These are phyloP conservation scores for Oconnorella tubifera DNA, from an alignment of 2,888 invertebrate genomes.

Conservation along the genomic window DNA sequence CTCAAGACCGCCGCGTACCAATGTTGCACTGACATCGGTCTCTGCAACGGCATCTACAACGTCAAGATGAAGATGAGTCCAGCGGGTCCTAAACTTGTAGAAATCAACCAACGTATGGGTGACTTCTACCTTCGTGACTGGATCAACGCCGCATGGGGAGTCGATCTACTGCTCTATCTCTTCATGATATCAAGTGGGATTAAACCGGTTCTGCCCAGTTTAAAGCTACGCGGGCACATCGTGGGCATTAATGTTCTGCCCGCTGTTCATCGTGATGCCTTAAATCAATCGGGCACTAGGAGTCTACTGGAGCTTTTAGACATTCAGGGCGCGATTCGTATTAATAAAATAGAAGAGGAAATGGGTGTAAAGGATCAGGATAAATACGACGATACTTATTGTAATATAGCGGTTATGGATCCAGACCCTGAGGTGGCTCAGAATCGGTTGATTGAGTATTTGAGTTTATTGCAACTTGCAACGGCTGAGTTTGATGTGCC, in stretches of 20 bases:
- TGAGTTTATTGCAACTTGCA: neutral
- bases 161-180: conserved; percentile 1
- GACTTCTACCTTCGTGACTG: conserved; percentile 7
- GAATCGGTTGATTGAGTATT: neutral
- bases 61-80: conserved; percentile 2
- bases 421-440: neutral
- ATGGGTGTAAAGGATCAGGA: neutral
- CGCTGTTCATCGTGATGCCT: neutral
- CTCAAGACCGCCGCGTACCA: conserved; percentile 1
- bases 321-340: neutral
- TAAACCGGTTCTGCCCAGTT: neutral
- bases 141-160: neutral
- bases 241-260: neutral
- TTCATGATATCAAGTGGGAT: neutral
- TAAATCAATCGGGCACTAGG: neutral
- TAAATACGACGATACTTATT: neutral
- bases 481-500: neutral
- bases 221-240: conserved; percentile 2
- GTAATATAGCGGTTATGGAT: conserved; percentile 1
- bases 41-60: conserved; percentile 4
- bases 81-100: neutral
- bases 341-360: neutral
- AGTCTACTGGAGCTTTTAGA: neutral
- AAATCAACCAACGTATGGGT: conserved; percentile 3
- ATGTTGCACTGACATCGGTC: conserved; percentile 3